Base-by-base conservation (phyloP, 2,113 vertebrate species). In the Atrichornis clamosus region DNA sequence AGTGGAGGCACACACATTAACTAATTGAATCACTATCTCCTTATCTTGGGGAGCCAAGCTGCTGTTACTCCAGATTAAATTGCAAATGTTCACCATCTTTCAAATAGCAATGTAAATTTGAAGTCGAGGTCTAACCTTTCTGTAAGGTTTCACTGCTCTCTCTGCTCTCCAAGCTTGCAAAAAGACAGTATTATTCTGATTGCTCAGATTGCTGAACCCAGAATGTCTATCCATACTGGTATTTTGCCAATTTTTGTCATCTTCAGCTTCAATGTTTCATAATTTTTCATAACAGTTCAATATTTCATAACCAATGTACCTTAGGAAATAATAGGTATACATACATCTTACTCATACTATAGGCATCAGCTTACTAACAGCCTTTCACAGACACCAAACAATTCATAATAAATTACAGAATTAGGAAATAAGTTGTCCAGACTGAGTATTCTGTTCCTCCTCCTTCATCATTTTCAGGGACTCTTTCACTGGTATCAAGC, bases 351-450 rank as follows among this genome's bases (percentile, higher is more conserved):
- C 68, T 81, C 76, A 93, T 89, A 28, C 42, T 44, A 23, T 63
- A 56, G 84, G 42, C 91, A 90, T 78, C 80, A 87, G 56, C 75
- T 90, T 94, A 88, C 94, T 93, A 93, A 84, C 90, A 86, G 83
- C 85, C 70, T 97, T 95, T 96, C 94, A 92, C 3, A 95, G 83
- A 89, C 35, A 84, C 30, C 72, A 92, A 95, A 93, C 89, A 95
- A 97, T 75, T 95, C 44, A 84, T 97, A 90, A 95, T 89, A 96
- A 93, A 92, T 93, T 90, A 87, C 89, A 92, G 93, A 96, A 93
- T 93, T 95, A 95, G 91, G 93, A 94, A 95, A 96, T 95, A 95
- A 96, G 64, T 97, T 95, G 95, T 95, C 94, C 33, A 86, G 80
- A 78, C 70, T 87, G 82, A 95, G 59, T 59, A 53, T 52, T 50